Evolutionary conservation across 92 coral and sea anemone genomes (phyloP).

Genomic region (Porites divaricata): DNA sequence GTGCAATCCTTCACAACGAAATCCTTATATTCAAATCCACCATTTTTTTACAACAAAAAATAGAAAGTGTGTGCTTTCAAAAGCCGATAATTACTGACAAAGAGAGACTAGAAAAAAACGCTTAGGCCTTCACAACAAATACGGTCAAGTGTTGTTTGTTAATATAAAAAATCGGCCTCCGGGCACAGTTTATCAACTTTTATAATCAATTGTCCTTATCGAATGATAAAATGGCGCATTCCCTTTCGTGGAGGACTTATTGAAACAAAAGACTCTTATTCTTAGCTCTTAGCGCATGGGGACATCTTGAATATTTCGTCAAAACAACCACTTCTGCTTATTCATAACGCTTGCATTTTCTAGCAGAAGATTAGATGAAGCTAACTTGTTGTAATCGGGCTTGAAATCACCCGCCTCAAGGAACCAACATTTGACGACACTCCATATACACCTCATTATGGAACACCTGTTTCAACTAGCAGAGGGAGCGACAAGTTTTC

Average conservation of each 20-base stretch:
- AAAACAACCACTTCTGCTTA: neutral
- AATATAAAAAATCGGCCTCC: constrained; percentile 27
- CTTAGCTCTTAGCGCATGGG: neutral
- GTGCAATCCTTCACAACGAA: constrained; percentile 53
- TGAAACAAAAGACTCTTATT: neutral
- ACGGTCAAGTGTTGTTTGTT: neutral
- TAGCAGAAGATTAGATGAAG: neutral
- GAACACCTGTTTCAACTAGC: constrained; percentile 13
- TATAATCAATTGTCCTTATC: constrained; percentile 12
- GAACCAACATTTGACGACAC: constrained; percentile 14
- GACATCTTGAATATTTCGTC: neutral
- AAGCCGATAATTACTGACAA: constrained; percentile 26
- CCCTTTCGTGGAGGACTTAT: neutral
- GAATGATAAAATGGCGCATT: neutral
- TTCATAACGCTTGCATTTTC: constrained; percentile 1
- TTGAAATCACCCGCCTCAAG: constrained; percentile 12
- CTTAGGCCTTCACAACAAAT: constrained; percentile 8
- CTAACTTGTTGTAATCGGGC: constrained; percentile 2
- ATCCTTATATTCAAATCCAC: constrained; percentile 57
- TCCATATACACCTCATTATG: neutral
- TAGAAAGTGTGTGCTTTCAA: constrained; percentile 16
- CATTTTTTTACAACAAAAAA: constrained; percentile 52
- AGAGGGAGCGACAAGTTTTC: neutral
- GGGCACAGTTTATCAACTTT: constrained; percentile 20
- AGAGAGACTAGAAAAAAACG: neutral